These are phyloP conservation scores for Tragopan temminckii DNA, from an alignment of 2,797 vertebrate species.

Conservation along the genomic window DNA sequence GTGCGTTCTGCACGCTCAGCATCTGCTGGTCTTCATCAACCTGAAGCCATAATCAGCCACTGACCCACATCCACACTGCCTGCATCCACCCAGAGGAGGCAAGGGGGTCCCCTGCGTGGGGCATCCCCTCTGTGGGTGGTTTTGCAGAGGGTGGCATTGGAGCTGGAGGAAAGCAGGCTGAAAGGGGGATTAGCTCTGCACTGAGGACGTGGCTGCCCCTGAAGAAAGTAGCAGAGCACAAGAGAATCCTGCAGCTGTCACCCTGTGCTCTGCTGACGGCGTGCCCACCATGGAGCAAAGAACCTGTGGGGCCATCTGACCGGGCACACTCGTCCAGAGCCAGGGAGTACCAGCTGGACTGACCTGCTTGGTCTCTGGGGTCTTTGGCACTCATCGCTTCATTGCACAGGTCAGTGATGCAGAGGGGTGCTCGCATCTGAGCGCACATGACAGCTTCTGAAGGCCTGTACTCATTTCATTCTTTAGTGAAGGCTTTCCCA, in stretches of 20 bases:
- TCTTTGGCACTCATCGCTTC: rapidly evolving
- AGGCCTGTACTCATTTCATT: not conserved
- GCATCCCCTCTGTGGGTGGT: not conserved
- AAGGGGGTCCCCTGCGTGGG: not conserved
- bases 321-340: rapidly evolving
- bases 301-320: not conserved
- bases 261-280: not conserved
- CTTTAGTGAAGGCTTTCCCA: not conserved
- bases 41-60: constrained; percentile 60
- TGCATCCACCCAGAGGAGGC: not conserved
- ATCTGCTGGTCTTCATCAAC: not conserved
- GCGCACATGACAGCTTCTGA: rapidly evolving
- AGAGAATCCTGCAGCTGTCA: not conserved
- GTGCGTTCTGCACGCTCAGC: constrained; percentile 69
- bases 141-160: not conserved
- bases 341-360: rapidly evolving
- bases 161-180: not conserved
- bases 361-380: not conserved
- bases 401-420: not conserved
- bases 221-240: not conserved
- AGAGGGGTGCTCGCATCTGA: not conserved
- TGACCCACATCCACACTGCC: constrained; percentile 39
- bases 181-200: not conserved
- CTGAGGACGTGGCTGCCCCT: rapidly evolving
- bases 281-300: constrained; percentile 30